Evolutionary conservation across 2,797 vertebrate genomes (phyloP), one percentile per base, ranked within the genome.

Genomic region (Lacerta viridis): DNA sequence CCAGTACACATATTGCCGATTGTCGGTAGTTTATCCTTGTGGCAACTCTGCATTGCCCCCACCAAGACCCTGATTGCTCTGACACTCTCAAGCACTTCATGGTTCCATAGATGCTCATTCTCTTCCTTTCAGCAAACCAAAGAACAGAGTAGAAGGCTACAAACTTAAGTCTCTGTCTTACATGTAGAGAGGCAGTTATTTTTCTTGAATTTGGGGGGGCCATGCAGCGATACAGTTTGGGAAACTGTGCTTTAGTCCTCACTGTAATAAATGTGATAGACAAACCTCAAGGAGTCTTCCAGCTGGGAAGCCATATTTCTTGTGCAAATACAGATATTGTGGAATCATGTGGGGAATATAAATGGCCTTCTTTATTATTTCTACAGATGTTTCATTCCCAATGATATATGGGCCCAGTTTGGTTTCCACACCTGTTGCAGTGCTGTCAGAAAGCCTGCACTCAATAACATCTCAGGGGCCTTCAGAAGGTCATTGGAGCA

Each of bases 361-460:
- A 90, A 88, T 77, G 81, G 15, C 78, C 78, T 39, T 92, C 84
- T 88, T 90, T 90, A 92, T 87, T 91, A 93, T 88, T 94, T 82
- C 86, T 89, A 29, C 86, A 90, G 78, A 78, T 74, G 82, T 95
- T 94, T 93, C 17, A 39, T 95, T 95, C 94, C 75, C 91, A 82
- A 5, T 93, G 90, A 95, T 95, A 88, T 95, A 94, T 93, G 94
- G 61, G 91, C 94, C 94, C 92, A 78, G 92, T 94, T 95, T 89
- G 86, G 92, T 95, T 96, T 96, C 91, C 89, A 97, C 93, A 96
- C 96, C 95, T 96, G 95, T 97, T 97, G 92, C 96, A 91, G 94
- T 97, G 87, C 93, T 95, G 92, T 91, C 36, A 88, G 94, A 94
- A 59, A 94, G 55, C 88, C 93, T 93, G 23, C 84, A 64, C 80